Conservation (phyloP, 2,888 invertebrate genomes). For the Tetrapedia diversipes region DNA sequence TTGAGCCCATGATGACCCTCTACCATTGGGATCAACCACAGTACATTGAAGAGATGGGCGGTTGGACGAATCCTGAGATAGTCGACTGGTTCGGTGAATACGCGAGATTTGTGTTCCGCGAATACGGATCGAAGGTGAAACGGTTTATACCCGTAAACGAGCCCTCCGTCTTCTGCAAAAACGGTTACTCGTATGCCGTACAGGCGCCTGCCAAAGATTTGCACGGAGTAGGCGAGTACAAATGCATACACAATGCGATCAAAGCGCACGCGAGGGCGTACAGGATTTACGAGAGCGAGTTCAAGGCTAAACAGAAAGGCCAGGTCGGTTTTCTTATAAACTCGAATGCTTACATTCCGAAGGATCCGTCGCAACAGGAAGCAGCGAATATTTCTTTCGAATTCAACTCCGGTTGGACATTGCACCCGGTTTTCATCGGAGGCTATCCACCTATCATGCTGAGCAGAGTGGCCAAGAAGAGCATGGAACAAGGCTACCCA, state of each 20-base stretch:
- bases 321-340: conserved; percentile 70
- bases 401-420: conserved; percentile 83
- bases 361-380: conserved; percentile 49
- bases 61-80: conserved; percentile 88
- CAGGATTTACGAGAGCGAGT: conserved; percentile 86
- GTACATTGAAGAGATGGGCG: conserved; percentile 86
- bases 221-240: conserved; percentile 86
- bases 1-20: conserved; percentile 89
- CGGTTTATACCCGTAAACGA: conserved; percentile 92
- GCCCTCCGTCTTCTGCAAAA: conserved; percentile 85
- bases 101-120: conserved; percentile 85
- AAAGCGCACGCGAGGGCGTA: conserved; percentile 90
- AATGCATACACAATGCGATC: conserved; percentile 89
- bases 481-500: conserved; percentile 81
- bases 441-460: conserved; percentile 85
- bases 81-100: conserved; percentile 87
- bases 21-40: conserved; percentile 90
- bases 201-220: conserved; percentile 65
- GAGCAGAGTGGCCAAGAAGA: conserved; percentile 80
- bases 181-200: conserved; percentile 82
- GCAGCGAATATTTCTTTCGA: conserved; percentile 72
- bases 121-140: conserved; percentile 87
- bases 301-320: conserved; percentile 85
- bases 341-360: conserved; percentile 56
- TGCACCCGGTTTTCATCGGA: conserved; percentile 84